Percentiles rank a stretch among this genome's conserved stretches.
Evolutionary conservation across 2,888 invertebrate species (phyloP).

Genomic region (Micoletzkya japonica): DNA sequence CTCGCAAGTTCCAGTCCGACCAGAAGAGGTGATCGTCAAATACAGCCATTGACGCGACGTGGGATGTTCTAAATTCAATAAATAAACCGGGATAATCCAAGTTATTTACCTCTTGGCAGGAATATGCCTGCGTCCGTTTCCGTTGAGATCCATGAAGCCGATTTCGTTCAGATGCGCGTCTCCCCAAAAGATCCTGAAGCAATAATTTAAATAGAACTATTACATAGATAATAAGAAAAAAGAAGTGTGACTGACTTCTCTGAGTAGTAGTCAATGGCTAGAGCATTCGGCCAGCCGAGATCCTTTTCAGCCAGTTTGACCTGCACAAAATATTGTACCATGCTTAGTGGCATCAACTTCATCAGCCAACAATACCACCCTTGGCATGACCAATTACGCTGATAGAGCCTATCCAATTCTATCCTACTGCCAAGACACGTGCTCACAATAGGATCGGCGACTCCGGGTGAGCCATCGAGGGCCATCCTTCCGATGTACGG

Average conservation of each 20-base stretch:
- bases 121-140: constrained; percentile 76
- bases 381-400: too few species aligned
- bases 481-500: constrained; percentile 95
- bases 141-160: constrained; percentile 83
- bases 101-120: constrained; percentile 23
- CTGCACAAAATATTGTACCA: too few species aligned
- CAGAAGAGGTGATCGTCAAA: constrained; percentile 90
- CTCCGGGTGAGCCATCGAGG: constrained; percentile 81
- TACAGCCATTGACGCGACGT: constrained; percentile 88
- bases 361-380: too few species aligned
- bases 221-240: not conserved
- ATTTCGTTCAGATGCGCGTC: constrained; percentile 98
- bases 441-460: constrained; percentile 41
- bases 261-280: constrained; percentile 93
- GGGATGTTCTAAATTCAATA: constrained; percentile 65
- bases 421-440: too few species aligned
- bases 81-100: not conserved
- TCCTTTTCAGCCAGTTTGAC: constrained; percentile 87
- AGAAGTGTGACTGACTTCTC: constrained; percentile 70
- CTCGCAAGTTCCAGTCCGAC: constrained; percentile 96
- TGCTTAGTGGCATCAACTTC: too few species aligned
- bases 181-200: constrained; percentile 80
- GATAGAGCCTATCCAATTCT: too few species aligned
- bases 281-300: constrained; percentile 96
- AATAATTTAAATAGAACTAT: not conserved